Base-by-base conservation (phyloP, 2,888 invertebrate genomes). In the Sipha maydis region DNA sequence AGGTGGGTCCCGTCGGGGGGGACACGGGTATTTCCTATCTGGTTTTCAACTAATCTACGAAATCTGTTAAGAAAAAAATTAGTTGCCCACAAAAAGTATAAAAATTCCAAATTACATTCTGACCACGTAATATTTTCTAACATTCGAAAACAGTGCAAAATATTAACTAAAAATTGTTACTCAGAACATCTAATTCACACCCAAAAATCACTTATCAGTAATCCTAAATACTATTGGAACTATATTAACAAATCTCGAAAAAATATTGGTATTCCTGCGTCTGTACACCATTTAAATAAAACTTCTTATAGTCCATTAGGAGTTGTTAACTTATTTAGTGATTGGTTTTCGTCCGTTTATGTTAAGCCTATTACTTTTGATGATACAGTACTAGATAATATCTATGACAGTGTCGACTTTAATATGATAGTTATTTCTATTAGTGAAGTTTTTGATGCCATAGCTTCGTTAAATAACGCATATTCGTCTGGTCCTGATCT, bases 161-260 rank as follows among this genome's bases (percentile, higher is more conserved):
- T 14, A 48, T 9, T 28, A 54, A 77, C n/a, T 41, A 41, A 41
- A 14, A 77, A 77, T n/a, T 77, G n/a, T 77, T 17, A 54, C 28
- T 77, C 77, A 14, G n/a, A 14, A 48, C 77, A 77, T 14, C 77
- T 77, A n/a, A 77, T 77, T 2, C 3, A 77, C 1, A 48, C 19
- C 17, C 54, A 77, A 54, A 28, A 48, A 54, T 9, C 2, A 3
- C 77, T 77, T n/a, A 77, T 54, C 28, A 77, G 9, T 11, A 54
- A 77, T 71, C 71, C 71, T 7, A 71, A 71, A 25, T 71, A 71
- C n/a, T 71, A 17, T n/a, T 71, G 71, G 71, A 71, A 71, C 3
- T 71, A 71, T n/a, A n/a, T 71, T 71, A 71, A 71, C n/a, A 71
- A 17, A n/a, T 71, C 41, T 77, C 1, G 77, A 48, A 77, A 54